These are phyloP conservation scores for Enteromius argenteus DNA, from an alignment of 2,797 vertebrate species.

Conservation along the genomic window DNA sequence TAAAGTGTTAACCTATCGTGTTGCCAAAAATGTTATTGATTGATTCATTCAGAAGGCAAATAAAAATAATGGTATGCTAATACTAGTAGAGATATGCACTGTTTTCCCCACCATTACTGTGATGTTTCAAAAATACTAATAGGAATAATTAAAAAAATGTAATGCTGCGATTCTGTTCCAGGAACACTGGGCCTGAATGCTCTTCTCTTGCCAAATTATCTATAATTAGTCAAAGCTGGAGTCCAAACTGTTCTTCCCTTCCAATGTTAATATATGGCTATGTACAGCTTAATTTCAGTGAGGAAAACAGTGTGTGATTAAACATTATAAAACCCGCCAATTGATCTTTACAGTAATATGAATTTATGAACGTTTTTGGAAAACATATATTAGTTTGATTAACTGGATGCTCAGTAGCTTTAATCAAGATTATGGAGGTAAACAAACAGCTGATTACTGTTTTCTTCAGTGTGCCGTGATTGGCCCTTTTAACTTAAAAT, in stretches of 20 bases:
- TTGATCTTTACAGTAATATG: neutral
- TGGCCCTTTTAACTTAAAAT: neutral
- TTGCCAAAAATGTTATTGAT: neutral
- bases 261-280: conserved; percentile 40
- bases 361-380: neutral
- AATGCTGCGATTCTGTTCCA: conserved; percentile 39
- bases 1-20: too few relatives aligned
- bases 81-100: neutral
- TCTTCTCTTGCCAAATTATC: conserved; percentile 39
- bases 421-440: conserved; percentile 7
- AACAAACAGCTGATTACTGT: conserved; percentile 14
- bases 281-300: conserved; percentile 23
- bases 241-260: conserved; percentile 24
- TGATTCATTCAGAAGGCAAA: too few relatives aligned
- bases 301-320: conserved; percentile 20
- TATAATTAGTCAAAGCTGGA: conserved; percentile 48
- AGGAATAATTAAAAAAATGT: conserved; percentile 10
- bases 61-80: neutral
- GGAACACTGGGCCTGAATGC: conserved; percentile 23
- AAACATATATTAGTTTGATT: conserved; percentile 29
- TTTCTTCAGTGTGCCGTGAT: neutral
- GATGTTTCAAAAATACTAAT: conserved; percentile 27
- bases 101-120: neutral
- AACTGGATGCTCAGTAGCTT: neutral
- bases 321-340: neutral